Base-by-base conservation (phyloP, 1,140 invertebrate genomes). In the Eulimnadia texana region DNA sequence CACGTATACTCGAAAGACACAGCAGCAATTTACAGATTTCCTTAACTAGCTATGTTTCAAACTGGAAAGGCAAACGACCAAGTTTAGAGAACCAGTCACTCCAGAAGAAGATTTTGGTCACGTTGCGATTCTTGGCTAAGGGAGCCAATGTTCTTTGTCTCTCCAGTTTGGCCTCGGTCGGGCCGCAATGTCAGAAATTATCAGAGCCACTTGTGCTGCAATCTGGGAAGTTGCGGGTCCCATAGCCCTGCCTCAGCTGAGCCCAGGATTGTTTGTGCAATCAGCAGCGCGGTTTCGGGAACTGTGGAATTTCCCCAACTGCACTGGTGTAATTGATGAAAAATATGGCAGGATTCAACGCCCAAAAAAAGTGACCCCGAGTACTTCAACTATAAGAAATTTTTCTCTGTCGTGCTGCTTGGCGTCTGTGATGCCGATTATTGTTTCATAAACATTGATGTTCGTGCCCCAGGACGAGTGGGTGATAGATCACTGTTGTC, bases 361-460 rank as follows among this genome's bases (percentile, higher is more conserved):
- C 67, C 78, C 72, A 3, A 50, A 20, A 64, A 71, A 33, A 70
- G 68, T 63, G 77, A 77, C 57, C 65, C 67, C 9, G 64, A 70
- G 11, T 81, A 70, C 71, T 76, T 68, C 52, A 80, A 79, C 66
- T 9, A 42, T 42, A 78, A 79, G 62, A 80, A 79, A 62, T 64
- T 68, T 23, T 71, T 65, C 54, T 76, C 73, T 67, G 76, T 73
- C 56, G 72, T 78, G 54, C 74, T 80, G 29, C 66, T 80, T 19
- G 64, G 76, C 49, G 50, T 78, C 10, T 74, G 74, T 22, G 74
- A 79, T 68, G 71, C 72, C 2, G 67, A 76, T 60, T 77, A 71
- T 64, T 69, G 69, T 64, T 77, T 78, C 68, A 66, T 70, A 50
- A 66, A 62, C 51, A 66, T 77, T 49, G 71, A 78, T 64, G 69